Conservation (phyloP, 1,140 invertebrate species). For the Pseudobourletiella spinata region DNA sequence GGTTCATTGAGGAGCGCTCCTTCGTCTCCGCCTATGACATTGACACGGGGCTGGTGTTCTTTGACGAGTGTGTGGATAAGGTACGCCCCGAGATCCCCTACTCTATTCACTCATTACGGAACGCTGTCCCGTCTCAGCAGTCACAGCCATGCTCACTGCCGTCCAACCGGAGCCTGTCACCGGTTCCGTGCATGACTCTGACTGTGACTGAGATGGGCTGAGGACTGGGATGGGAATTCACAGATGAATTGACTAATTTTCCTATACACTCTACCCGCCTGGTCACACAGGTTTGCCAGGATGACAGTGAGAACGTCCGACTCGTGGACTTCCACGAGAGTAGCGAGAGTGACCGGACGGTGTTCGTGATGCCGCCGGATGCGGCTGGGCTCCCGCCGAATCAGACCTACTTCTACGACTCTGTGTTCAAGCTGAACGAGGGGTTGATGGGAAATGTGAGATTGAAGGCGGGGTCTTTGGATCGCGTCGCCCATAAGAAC, state of each 20-base stretch:
- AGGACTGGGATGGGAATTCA: no score
- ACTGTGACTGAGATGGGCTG: no score
- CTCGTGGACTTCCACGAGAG: slow-evolving; percentile 68
- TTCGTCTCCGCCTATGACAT: slow-evolving; percentile 98
- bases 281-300: slow-evolving; percentile 41
- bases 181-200: slow-evolving; percentile 34
- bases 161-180: no score
- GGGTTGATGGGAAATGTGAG: slow-evolving; percentile 33
- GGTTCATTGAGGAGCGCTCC: slow-evolving; percentile 97
- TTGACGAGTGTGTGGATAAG: slow-evolving; percentile 92
- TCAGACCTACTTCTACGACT: slow-evolving; percentile 41
- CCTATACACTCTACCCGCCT: no score
- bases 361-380: slow-evolving; percentile 94
- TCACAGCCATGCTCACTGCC: no score
- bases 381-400: slow-evolving; percentile 42
- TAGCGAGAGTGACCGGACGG: slow-evolving; percentile 75
- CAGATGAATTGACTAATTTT: no score
- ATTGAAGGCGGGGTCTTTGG: slow-evolving; percentile 17
- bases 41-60: slow-evolving; percentile 86
- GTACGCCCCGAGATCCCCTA: no score
- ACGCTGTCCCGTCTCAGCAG: no score
- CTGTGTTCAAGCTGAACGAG: slow-evolving; percentile 40
- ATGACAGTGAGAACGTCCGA: slow-evolving; percentile 47
- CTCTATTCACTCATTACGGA: no score
- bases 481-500: slow-evolving; percentile 37